A percentile compares a stretch with the other conserved stretches of the same genome.
phyloP scores from a whole-genome alignment of 92 coral and sea anemone species.

The Palythoa heliodiscus region DNA sequence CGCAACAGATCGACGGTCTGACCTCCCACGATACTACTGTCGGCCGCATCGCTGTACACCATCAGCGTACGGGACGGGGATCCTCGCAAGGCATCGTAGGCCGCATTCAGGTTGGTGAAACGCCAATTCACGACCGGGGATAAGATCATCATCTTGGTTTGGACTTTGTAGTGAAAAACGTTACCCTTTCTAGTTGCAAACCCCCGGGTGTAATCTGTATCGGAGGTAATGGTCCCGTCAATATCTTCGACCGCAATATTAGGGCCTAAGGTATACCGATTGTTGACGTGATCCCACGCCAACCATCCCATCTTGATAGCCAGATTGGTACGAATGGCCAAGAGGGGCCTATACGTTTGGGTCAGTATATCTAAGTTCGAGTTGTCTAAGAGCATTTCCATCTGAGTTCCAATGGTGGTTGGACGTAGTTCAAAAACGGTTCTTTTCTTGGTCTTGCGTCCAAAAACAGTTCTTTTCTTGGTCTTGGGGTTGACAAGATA shows the following conservation, averaged over 20 bases:
- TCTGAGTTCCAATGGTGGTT: no score
- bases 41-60: background rate
- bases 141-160: background rate
- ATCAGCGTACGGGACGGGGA: background rate
- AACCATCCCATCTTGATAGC: background rate
- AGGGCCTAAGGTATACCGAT: no score
- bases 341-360: background rate
- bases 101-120: background rate
- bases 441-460: slow-evolving; percentile 6
- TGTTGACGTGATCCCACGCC: background rate
- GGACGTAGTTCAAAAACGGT: background rate
- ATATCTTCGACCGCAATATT: background rate
- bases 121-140: background rate
- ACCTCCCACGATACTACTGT: slow-evolving; percentile 3
- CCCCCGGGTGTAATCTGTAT: background rate
- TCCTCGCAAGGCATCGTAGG: background rate
- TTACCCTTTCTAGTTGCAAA: background rate
- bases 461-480: slow-evolving; percentile 20
- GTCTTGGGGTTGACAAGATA: slow-evolving; percentile 20
- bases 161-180: background rate
- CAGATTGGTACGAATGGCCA: background rate
- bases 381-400: background rate
- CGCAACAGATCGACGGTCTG: slow-evolving; percentile 5
- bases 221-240: background rate
- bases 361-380: background rate